Conservation (phyloP, 2,888 invertebrate genomes). For the Autographa gamma region DNA sequence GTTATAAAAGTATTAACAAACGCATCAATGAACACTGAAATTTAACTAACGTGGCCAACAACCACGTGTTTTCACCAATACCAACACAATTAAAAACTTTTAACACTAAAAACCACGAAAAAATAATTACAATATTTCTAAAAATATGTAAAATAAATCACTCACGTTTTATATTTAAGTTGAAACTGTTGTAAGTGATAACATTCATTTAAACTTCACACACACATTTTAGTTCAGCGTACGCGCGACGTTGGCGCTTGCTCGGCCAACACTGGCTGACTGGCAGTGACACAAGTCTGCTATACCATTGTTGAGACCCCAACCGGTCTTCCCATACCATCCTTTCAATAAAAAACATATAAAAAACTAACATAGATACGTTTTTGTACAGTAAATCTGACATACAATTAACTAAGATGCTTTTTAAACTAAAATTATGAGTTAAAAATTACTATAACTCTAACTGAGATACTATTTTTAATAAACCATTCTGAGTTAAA, state of each 20-base stretch:
- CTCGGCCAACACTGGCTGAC: background rate
- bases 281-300: background rate
- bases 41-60: background rate
- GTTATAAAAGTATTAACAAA: background rate
- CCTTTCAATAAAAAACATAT: too few relatives aligned
- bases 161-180: background rate
- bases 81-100: background rate
- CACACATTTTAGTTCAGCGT: background rate
- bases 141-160: background rate
- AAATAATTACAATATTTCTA: background rate
- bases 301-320: background rate
- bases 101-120: background rate
- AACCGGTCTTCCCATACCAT: background rate
- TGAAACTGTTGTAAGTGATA: background rate
- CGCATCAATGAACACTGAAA: background rate
- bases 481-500: too few relatives aligned
- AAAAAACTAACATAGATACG: too few relatives aligned
- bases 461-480: too few relatives aligned
- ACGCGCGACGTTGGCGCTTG: background rate
- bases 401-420: too few relatives aligned
- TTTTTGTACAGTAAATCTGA: too few relatives aligned
- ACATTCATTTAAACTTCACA: background rate
- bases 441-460: too few relatives aligned
- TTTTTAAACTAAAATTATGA: too few relatives aligned
- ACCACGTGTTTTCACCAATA: conserved; percentile 1